phyloP scores from a whole-genome alignment of 2,888 invertebrate species.

The Macrophya alboannulata region DNA sequence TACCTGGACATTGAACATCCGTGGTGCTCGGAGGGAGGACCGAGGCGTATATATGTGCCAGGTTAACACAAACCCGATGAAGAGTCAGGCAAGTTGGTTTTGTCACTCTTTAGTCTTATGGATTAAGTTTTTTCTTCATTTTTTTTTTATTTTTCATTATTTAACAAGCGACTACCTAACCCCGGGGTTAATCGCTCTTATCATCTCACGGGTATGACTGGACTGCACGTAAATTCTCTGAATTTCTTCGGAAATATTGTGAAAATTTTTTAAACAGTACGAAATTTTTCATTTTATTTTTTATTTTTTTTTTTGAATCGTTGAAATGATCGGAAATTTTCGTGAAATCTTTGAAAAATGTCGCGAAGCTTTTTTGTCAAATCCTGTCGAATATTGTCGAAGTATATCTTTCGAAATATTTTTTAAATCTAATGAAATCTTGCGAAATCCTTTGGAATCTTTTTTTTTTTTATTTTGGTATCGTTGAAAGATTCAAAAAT shows the following conservation, averaged over 20 bases:
- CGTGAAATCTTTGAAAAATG: background rate
- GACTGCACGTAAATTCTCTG: background rate
- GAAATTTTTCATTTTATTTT: background rate
- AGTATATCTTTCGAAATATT: no score
- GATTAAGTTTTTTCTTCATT: conserved; percentile 17
- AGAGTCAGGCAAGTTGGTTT: conserved; percentile 89
- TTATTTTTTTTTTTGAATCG: background rate
- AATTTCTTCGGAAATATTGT: background rate
- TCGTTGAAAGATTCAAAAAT: background rate
- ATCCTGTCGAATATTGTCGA: no score
- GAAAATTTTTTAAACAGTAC: background rate
- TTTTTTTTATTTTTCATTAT: conserved; percentile 12
- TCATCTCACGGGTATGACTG: background rate
- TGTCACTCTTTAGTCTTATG: conserved; percentile 10
- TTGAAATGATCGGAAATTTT: background rate
- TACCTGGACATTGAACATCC: conserved; percentile 95
- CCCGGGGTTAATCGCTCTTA: background rate
- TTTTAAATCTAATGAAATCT: no score
- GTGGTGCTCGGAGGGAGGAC: conserved; percentile 92
- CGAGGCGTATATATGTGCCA: conserved; percentile 97
- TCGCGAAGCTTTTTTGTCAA: no score
- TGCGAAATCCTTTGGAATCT: background rate
- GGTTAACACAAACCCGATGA: conserved; percentile 97
- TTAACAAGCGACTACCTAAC: background rate
- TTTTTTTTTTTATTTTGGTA: background rate